Base-by-base conservation (phyloP, 1,140 invertebrate species). In the Vollenhovia emeryi region DNA sequence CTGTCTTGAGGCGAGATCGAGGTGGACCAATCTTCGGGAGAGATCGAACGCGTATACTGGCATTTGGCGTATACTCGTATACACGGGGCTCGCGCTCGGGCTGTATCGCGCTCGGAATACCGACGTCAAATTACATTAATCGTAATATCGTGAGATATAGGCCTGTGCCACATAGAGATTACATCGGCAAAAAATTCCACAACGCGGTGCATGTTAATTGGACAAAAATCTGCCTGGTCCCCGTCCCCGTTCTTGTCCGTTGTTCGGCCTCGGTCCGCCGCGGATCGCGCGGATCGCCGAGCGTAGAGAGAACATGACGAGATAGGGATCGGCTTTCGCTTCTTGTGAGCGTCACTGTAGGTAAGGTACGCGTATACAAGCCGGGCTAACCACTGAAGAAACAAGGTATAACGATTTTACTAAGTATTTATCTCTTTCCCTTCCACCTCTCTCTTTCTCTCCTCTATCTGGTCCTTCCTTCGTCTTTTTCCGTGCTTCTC, bases 281-380 rank as follows among this genome's bases (percentile, higher is more conserved):
- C 18, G 33, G 48, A 68, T 57, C 78, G 86, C 75, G 79, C 87
- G 79, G 87, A 90, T 91, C 87, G 85, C 45, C 80, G 78, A 68
- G 88, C 75, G 80, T 71, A 88, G 90, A 91, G 86, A 78, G 87
- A 91, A 91, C 90, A 86, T 73, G 89, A 24, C 60, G 73, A 84
- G 90, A 91, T 91, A 91, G 74, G 86, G 86, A 91, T 91, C 90
- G 86, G 82, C 90, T 90, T 90, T 91, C 90, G 90, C 90, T 89
- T 89, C 90, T 89, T 83, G 88, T 86, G 86, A 91, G 76, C 90
- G 90, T 91, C 90, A 91, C 87, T 84, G 89, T 89, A 88, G 88
- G 79, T 86, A 86, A 87, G 84, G 83, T 88, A 89, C 86, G 69
- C 82, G 82, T 74, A 73, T 80, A 86, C 86, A 60, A 84, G 79